These are phyloP conservation scores for Scartelaos histophorus DNA, from an alignment of 2,113 vertebrate genomes.

Conservation along the genomic window DNA sequence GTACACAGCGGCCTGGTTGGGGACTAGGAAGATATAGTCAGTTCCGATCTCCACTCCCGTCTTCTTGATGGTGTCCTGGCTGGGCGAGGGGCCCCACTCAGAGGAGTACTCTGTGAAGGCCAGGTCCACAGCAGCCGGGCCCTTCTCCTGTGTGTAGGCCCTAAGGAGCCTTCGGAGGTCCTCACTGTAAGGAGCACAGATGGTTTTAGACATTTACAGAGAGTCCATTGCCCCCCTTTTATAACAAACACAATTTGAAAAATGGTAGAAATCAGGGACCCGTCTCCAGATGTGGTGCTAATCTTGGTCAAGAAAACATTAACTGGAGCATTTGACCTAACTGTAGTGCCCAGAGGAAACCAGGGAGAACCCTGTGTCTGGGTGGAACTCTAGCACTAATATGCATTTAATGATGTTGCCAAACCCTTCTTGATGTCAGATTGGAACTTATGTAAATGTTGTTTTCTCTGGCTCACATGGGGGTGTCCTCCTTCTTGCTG, in stretches of 20 bases:
- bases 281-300: too few species aligned
- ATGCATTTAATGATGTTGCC: too few species aligned
- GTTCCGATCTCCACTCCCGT: conserved; percentile 83
- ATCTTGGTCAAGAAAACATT: too few species aligned
- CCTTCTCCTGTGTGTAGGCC: conserved; percentile 76
- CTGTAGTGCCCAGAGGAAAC: too few species aligned
- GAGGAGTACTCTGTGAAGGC: conserved; percentile 79
- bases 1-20: conserved; percentile 80
- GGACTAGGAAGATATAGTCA: conserved; percentile 87
- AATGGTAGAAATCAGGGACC: too few species aligned
- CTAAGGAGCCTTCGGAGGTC: conserved; percentile 76
- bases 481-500: conserved; percentile 56
- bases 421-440: not conserved
- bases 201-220: not conserved
- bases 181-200: conserved; percentile 59
- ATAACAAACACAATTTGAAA: not conserved
- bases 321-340: too few species aligned
- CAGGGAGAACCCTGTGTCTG: too few species aligned
- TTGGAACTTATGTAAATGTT: not conserved
- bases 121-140: conserved; percentile 48
- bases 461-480: conserved; percentile 69
- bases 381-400: too few species aligned
- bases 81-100: conserved; percentile 71
- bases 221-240: too few species aligned
- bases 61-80: conserved; percentile 79